Conservation (phyloP, 2,113 vertebrate genomes). For the Dunckerocampus dactyliophorus region DNA sequence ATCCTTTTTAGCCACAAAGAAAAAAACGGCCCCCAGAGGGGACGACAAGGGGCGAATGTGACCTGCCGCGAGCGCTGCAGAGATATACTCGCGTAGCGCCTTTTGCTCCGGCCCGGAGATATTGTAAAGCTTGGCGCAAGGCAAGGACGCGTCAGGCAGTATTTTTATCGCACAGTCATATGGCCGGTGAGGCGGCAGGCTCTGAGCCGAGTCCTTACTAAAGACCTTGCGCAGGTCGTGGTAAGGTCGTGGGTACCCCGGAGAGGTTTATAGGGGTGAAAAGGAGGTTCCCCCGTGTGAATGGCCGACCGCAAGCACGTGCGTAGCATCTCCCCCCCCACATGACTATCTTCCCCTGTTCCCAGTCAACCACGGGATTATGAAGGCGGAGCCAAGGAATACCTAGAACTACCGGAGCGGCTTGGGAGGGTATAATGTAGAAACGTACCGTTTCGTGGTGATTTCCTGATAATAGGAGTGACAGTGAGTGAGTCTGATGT, state of each 20-base stretch:
- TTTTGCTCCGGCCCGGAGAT: background rate
- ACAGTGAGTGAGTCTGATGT: too few relatives aligned
- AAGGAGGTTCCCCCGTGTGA: too few relatives aligned
- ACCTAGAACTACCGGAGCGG: too few relatives aligned
- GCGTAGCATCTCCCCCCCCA: too few relatives aligned
- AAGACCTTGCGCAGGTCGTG: background rate
- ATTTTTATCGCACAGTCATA: background rate
- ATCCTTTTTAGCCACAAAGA: background rate
- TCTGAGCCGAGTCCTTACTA: background rate
- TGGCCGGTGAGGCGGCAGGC: background rate
- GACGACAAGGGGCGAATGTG: background rate
- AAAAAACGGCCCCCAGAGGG: background rate
- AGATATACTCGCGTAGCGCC: background rate
- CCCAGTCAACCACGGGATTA: too few relatives aligned
- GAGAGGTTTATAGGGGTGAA: too few relatives aligned
- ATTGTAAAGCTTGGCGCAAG: background rate
- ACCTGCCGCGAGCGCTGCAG: background rate
- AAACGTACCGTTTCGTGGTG: too few relatives aligned
- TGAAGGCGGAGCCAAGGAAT: too few relatives aligned
- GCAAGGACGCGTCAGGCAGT: background rate
- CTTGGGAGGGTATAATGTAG: too few relatives aligned
- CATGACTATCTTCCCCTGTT: too few relatives aligned
- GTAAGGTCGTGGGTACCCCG: background rate
- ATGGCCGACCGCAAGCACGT: too few relatives aligned
- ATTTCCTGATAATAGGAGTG: too few relatives aligned